Evolutionary conservation across 2,113 vertebrate genomes (phyloP).

Genomic region (Cyprinus carpio): DNA sequence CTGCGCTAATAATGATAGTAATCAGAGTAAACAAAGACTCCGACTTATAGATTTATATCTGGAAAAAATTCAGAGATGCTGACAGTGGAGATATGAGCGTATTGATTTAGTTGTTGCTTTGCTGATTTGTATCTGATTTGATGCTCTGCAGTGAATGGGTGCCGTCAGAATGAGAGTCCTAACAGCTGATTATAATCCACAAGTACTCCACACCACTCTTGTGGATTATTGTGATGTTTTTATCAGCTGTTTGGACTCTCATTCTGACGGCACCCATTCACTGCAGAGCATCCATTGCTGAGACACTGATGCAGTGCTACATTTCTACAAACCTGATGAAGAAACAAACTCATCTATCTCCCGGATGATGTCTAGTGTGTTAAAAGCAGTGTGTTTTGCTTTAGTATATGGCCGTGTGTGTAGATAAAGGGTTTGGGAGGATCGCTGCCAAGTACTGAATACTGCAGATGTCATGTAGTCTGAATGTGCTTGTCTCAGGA

Average conservation of each 20-base stretch:
- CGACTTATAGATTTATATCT: conserved; percentile 53
- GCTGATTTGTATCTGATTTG: background rate
- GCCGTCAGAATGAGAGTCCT: too few species aligned
- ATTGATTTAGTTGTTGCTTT: background rate
- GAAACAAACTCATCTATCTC: too few species aligned
- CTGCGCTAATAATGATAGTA: conserved; percentile 62
- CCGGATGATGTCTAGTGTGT: background rate
- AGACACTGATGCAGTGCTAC: too few species aligned
- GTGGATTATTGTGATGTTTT: too few species aligned
- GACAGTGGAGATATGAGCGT: background rate
- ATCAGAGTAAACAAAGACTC: conserved; percentile 68
- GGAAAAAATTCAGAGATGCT: background rate
- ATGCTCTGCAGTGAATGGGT: background rate
- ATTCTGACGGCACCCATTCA: too few species aligned
- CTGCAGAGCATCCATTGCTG: too few species aligned
- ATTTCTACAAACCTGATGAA: too few species aligned
- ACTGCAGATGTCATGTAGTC: background rate
- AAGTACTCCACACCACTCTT: too few species aligned
- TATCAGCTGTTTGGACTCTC: too few species aligned
- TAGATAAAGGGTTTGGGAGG: background rate
- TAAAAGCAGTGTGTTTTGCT: background rate
- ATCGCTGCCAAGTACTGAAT: background rate
- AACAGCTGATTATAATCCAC: too few species aligned
- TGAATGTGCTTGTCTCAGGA: background rate
- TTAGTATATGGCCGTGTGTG: background rate